A percentile compares a stretch with the other conserved stretches of the same genome.
These are phyloP conservation scores for Zosterops japonicus DNA, from an alignment of 2,113 vertebrate genomes.

Conservation along the genomic window DNA sequence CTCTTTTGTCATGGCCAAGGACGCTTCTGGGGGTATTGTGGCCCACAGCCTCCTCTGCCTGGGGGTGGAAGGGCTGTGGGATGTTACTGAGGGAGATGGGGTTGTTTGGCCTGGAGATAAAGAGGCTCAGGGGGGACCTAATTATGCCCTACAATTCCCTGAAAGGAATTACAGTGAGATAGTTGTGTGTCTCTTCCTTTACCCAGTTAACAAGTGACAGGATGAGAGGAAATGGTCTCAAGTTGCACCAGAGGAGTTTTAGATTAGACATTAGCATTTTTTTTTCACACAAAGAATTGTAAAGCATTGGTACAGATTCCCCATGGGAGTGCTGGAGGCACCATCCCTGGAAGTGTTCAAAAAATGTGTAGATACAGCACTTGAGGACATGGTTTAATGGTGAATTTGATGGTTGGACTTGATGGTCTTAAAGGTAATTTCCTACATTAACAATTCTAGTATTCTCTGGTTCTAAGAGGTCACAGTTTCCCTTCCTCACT, in stretches of 20 bases:
- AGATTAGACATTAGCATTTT: background rate
- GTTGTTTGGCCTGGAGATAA: background rate
- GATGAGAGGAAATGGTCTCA: accelerated
- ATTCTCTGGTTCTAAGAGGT: background rate
- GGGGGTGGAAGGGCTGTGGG: background rate
- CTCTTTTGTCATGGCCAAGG: background rate
- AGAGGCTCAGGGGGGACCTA: accelerated
- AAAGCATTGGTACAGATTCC: background rate
- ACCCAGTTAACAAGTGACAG: background rate
- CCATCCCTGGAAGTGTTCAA: background rate
- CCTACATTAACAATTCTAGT: background rate
- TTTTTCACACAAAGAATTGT: background rate
- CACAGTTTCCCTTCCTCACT: background rate
- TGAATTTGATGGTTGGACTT: background rate
- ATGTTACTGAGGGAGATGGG: background rate
- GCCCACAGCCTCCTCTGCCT: background rate
- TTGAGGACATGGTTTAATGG: background rate
- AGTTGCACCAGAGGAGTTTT: background rate
- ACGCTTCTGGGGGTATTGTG: background rate
- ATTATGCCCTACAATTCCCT: background rate
- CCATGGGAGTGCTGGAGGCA: background rate
- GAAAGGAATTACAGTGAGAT: background rate
- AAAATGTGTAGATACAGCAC: background rate
- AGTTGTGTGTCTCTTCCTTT: background rate
- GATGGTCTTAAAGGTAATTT: background rate